phyloP scores from a whole-genome alignment of 2,888 invertebrate genomes.

The Lypha dubia region DNA sequence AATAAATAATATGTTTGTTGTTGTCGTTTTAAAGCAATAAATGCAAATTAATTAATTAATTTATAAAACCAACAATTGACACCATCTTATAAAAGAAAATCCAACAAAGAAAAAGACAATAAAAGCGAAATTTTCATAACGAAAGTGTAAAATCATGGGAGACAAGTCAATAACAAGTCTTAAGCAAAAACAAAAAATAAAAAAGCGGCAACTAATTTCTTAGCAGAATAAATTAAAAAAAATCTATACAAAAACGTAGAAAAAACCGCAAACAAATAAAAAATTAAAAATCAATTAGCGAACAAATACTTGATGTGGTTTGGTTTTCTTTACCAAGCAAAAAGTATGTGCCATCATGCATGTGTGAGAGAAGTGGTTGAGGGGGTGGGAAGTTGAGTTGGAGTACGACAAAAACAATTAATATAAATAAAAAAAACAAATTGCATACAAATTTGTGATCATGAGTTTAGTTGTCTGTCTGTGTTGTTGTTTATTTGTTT shows the following conservation, averaged over 20 bases:
- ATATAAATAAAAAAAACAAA: constrained; percentile 22
- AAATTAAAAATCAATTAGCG: constrained; percentile 68
- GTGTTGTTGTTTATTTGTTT: constrained; percentile 24
- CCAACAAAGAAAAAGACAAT: constrained; percentile 51
- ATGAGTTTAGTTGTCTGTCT: constrained; percentile 32
- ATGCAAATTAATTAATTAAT: constrained; percentile 80
- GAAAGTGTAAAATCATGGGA: constrained; percentile 43
- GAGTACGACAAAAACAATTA: neutral
- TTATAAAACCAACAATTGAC: constrained; percentile 80
- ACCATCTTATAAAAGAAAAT: constrained; percentile 75
- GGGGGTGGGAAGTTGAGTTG: neutral
- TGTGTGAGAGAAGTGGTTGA: no score
- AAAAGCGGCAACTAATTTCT: constrained; percentile 47
- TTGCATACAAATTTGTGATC: constrained; percentile 48
- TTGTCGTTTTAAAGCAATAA: constrained; percentile 35
- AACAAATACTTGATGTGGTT: constrained; percentile 51
- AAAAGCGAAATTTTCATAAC: constrained; percentile 24
- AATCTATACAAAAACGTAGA: no score
- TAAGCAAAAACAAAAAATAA: no score
- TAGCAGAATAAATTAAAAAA: constrained; percentile 45
- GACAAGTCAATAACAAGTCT: constrained; percentile 27
- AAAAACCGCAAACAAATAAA: constrained; percentile 12
- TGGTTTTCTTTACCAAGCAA: constrained; percentile 10
- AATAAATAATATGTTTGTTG: constrained; percentile 5
- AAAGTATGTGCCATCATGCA: neutral